These are phyloP conservation scores for Spilarctia lutea DNA, from an alignment of 2,888 invertebrate species.

Conservation along the genomic window DNA sequence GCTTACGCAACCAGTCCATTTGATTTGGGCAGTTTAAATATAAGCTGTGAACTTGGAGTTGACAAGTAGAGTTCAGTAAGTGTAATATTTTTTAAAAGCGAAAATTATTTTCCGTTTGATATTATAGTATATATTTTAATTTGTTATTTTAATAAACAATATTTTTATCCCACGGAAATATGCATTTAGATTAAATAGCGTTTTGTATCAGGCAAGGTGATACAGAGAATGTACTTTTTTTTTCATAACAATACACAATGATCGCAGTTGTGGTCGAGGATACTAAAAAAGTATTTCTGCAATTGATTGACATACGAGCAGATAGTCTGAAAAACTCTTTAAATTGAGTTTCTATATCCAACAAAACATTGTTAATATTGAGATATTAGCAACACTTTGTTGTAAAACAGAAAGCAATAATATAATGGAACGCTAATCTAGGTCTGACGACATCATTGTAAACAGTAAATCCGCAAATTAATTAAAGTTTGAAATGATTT, in stretches of 20 bases:
- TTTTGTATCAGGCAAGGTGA: too few relatives aligned
- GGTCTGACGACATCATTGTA: slow-evolving; percentile 75
- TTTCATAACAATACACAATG: background rate
- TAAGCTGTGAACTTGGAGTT: background rate
- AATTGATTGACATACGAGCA: background rate
- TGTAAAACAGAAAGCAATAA: slow-evolving; percentile 3
- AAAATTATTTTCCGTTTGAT: background rate
- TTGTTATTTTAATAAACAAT: background rate
- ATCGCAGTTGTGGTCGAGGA: background rate
- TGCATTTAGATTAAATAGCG: background rate
- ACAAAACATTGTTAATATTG: background rate
- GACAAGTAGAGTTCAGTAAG: background rate
- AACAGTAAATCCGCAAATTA: slow-evolving; percentile 84
- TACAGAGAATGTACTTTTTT: background rate
- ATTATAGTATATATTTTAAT: background rate
- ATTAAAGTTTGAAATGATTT: slow-evolving; percentile 86
- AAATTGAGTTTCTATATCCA: background rate
- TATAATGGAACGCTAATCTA: slow-evolving; percentile 60
- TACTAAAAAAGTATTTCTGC: background rate
- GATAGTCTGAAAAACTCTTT: background rate
- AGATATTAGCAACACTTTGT: background rate
- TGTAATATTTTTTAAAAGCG: background rate
- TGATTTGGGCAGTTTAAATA: slow-evolving; percentile 9
- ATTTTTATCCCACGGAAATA: background rate
- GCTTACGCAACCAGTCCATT: slow-evolving; percentile 20